These are phyloP conservation scores for Pantherophis alleghaniensis DNA, from an alignment of 2,797 vertebrate genomes.

Conservation along the genomic window DNA sequence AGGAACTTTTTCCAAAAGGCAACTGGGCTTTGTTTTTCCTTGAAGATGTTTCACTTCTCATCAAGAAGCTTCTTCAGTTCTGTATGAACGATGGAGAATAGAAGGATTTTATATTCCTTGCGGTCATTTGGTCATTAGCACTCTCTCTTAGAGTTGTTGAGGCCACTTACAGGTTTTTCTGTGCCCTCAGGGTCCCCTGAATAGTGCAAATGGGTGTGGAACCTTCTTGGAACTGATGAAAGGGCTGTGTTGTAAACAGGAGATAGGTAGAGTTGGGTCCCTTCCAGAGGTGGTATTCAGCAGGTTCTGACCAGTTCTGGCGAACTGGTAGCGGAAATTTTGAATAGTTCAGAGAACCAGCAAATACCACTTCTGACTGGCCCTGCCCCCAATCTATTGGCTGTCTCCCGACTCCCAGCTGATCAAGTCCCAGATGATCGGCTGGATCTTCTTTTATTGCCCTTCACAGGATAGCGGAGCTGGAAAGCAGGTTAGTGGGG, in stretches of 20 bases:
- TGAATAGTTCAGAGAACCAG: too few relatives aligned
- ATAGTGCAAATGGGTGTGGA: background rate
- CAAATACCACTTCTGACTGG: too few relatives aligned
- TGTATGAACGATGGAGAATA: background rate
- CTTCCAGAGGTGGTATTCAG: background rate
- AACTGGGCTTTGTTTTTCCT: background rate
- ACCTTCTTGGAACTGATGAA: background rate
- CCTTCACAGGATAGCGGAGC: too few relatives aligned
- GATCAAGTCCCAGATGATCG: too few relatives aligned
- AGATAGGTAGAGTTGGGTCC: background rate
- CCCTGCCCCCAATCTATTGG: too few relatives aligned
- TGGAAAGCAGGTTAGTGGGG: too few relatives aligned
- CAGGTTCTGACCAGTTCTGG: too few relatives aligned
- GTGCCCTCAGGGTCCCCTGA: background rate
- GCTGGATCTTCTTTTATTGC: too few relatives aligned
- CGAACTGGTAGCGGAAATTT: too few relatives aligned
- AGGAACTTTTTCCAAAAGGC: background rate
- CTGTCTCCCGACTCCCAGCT: too few relatives aligned
- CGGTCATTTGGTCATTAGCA: background rate
- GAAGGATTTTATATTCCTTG: background rate
- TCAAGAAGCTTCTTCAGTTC: background rate
- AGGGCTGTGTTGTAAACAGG: background rate
- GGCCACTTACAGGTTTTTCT: background rate
- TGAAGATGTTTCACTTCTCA: background rate
- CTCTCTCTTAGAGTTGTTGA: background rate